Evolutionary conservation across 2,888 invertebrate species (phyloP), one percentile per base, ranked within the genome.

Genomic region (Leptopilina syphax): DNA sequence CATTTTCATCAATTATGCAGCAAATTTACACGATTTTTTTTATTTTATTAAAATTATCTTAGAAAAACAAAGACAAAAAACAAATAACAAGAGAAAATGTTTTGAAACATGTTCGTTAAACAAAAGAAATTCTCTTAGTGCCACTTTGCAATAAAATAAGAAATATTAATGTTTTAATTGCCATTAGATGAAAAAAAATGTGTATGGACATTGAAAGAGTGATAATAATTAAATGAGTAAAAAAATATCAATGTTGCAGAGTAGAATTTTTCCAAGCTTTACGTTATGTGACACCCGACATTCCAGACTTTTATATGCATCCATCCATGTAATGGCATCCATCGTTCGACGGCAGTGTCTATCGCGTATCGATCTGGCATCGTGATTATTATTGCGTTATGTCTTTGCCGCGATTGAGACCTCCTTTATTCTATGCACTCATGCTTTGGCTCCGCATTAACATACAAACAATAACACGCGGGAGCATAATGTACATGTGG

Each of bases 281-380:
- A 76, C 80, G 83, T 84, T 83, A 83, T 83, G 80, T 84, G 84
- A 85, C 84, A 83, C 79, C 65, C 81, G 81, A 80, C 86, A 85
- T 87, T 86, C 86, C 85, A 84, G 79, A 84, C 84, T 87, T 88
- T 86, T 34, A 34, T 84, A 81, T 83, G 83, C 84, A 83, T 85
- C 84, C 82, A 85, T 86, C 85, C 83, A 84, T 83, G 84, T 86
- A 87, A 86, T 84, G 86, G 85, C 86, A 86, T 84, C 85, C 85
- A 83, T 76, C 78, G 79, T 79, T 82, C 86, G 86, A 86, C 85
- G 85, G 9, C 86, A 84, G 86, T 85, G 84, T 84, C 86, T 88
- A 88, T 89, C 89, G 86, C 87, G 86, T 88, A 90, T 90, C 89
- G 90, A 90, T 90, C 90, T 88, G 87, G 84, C 88, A 86, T 87